phyloP scores from a whole-genome alignment of 2,888 invertebrate genomes.

The Vandiemenella viatica region DNA sequence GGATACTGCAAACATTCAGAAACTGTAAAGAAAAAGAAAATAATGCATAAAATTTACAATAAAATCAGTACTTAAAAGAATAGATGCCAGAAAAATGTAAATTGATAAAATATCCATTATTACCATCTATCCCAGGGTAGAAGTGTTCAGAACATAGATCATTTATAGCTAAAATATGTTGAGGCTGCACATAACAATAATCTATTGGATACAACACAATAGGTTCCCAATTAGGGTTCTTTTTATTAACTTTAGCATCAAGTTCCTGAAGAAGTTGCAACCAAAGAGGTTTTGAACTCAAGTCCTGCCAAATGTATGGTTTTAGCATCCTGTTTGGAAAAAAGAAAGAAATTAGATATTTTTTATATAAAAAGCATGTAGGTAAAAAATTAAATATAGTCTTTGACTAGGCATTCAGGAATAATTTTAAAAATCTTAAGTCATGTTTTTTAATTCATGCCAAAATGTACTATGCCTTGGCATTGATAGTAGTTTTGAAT shows the following conservation, averaged over 20 bases:
- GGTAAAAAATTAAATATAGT: background rate
- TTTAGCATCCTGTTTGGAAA: conserved; percentile 42
- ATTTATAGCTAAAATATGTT: conserved; percentile 79
- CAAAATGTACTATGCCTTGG: no score
- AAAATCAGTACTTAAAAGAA: conserved; percentile 1
- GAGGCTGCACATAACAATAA: conserved; percentile 74
- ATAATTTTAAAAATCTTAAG: no score
- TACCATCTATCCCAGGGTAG: conserved; percentile 87
- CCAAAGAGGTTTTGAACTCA: conserved; percentile 50
- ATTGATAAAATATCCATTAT: conserved; percentile 18
- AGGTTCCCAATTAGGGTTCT: conserved; percentile 26
- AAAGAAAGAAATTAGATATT: conserved; percentile 2
- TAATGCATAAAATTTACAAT: background rate
- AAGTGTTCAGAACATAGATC: conserved; percentile 67
- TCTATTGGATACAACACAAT: conserved; percentile 49
- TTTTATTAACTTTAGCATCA: conserved; percentile 33
- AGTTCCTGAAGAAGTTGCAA: conserved; percentile 52
- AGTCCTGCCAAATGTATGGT: conserved; percentile 69
- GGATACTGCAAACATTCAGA: conserved; percentile 81
- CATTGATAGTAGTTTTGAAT: no score
- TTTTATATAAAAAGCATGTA: background rate
- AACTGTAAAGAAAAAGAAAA: conserved; percentile 42
- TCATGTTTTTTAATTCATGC: no score
- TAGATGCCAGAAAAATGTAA: background rate
- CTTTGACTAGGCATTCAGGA: no score